Conservation (phyloP, 2,113 vertebrate species). For the Lepus americanus region DNA sequence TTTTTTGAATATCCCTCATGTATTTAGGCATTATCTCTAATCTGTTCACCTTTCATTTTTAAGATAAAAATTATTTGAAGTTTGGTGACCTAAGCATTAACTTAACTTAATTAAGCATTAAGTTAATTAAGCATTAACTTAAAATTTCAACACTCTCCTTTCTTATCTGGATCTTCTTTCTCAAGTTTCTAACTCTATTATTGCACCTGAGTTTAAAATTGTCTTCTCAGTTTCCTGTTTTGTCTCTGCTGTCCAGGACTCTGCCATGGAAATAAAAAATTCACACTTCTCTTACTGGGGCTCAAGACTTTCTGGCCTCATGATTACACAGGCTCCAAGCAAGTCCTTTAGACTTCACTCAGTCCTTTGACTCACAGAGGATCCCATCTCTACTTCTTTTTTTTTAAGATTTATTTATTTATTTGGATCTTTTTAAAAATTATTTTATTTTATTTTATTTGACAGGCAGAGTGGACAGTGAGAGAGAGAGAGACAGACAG, state of each 20-base stretch:
- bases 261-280: neutral
- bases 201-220: neutral
- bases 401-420: too few relatives aligned
- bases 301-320: neutral
- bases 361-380: neutral
- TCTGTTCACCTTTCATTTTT: neutral
- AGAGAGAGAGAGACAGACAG: too few relatives aligned
- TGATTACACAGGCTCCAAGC: neutral
- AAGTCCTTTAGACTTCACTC: accelerated
- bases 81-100: neutral
- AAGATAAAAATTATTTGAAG: neutral
- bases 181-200: neutral
- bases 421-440: too few relatives aligned
- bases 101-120: too few relatives aligned
- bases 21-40: neutral
- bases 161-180: neutral
- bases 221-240: neutral
- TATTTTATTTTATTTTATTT: too few relatives aligned
- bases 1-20: too few relatives aligned
- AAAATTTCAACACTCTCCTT: neutral
- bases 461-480: too few relatives aligned
- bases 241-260: neutral
- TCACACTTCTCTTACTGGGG: neutral
- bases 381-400: too few relatives aligned
- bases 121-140: too few relatives aligned